Evolutionary conservation across 2,797 vertebrate species (phyloP).

Genomic region (Psittacula derbiana): DNA sequence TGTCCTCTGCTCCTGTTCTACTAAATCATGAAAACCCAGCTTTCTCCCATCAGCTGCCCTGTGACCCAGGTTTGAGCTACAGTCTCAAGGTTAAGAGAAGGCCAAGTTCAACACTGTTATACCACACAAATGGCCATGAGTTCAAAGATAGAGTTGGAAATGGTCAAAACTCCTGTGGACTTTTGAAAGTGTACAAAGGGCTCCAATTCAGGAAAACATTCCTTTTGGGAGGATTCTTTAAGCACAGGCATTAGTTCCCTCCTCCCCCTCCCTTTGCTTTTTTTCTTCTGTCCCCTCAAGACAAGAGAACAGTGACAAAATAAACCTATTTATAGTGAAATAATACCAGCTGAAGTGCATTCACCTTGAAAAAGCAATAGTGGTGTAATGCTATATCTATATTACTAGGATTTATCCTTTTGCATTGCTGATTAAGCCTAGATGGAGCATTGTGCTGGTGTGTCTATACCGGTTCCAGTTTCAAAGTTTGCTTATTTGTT

Average conservation of each 20-base stretch:
- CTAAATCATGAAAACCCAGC: neutral
- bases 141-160: neutral
- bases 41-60: neutral
- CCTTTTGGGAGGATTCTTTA: neutral
- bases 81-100: neutral
- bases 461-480: neutral
- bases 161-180: neutral
- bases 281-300: neutral
- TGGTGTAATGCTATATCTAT: neutral
- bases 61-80: neutral
- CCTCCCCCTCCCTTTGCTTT: neutral
- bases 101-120: fast-evolving
- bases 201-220: neutral
- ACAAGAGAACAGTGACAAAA: neutral
- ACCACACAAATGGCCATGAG: neutral
- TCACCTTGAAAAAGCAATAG: neutral
- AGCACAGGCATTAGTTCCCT: neutral
- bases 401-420: neutral
- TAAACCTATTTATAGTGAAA: neutral
- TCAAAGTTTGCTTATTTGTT: neutral
- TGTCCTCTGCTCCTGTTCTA: neutral
- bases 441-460: neutral
- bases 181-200: neutral
- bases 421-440: neutral
- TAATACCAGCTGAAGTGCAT: neutral